These are phyloP conservation scores for Oxyteleia sp. DNA, from an alignment of 2,888 invertebrate genomes.

Conservation along the genomic window DNA sequence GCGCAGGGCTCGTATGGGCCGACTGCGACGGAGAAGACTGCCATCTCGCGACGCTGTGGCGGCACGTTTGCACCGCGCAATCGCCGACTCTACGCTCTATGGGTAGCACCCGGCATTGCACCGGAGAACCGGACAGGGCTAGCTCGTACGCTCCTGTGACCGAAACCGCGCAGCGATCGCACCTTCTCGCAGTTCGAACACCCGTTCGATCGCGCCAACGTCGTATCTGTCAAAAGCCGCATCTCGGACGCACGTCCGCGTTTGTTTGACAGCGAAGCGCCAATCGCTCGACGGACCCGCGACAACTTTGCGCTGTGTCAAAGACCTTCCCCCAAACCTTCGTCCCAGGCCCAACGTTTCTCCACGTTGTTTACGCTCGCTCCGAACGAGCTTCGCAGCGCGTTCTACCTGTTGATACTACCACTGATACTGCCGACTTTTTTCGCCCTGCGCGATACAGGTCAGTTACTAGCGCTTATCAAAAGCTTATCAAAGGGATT, in stretches of 20 bases:
- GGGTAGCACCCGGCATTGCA: conserved; percentile 84
- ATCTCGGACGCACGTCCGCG: neutral
- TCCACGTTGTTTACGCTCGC: conserved; percentile 62
- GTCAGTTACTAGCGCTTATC: conserved; percentile 50
- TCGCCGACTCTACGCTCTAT: conserved; percentile 81
- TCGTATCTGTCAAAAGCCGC: neutral
- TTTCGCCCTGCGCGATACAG: conserved; percentile 63
- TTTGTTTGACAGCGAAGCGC: neutral
- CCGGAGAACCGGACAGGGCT: conserved; percentile 87
- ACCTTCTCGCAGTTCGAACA: neutral
- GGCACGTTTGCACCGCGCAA: conserved; percentile 79
- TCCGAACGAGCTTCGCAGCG: conserved; percentile 48
- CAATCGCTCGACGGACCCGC: neutral
- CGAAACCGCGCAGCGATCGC: conserved; percentile 41
- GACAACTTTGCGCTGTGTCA: conserved; percentile 21
- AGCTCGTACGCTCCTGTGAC: conserved; percentile 70
- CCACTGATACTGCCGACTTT: conserved; percentile 49
- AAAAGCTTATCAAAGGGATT: neutral
- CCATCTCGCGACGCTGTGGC: conserved; percentile 26
- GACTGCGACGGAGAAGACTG: conserved; percentile 45
- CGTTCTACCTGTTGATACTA: conserved; percentile 69
- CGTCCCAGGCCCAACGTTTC: conserved; percentile 22
- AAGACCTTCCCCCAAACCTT: conserved; percentile 18
- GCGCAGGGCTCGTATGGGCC: conserved; percentile 24
- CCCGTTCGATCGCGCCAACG: neutral